Base-by-base conservation (phyloP, 1,140 invertebrate species). In the Campodea augens region DNA sequence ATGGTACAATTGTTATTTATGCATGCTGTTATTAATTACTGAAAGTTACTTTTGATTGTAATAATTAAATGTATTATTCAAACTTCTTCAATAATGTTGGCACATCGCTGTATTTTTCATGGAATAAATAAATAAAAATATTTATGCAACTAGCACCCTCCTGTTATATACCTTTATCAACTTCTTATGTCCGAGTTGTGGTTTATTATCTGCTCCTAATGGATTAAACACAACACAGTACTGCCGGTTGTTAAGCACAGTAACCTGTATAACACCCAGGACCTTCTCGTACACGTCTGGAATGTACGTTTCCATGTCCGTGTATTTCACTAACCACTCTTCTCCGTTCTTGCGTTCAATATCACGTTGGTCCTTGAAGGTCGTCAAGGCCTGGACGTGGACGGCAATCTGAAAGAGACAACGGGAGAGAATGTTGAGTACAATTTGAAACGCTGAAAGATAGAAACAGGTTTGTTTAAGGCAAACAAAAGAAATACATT, bases 231-330 rank as follows among this genome's bases (percentile, higher is more conserved):
- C 60, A 4, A 70, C 60, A 51, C 65, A 68, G 45, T 70, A 70
- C 42, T 70, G 63, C 15, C 66, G 48, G 47, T 62, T 66, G 23
- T 49, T 66, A 20, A 70, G 51, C 4, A 67, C 66, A 2, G 61
- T 68, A 23, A 69, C 66, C 41, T 60, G 52, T 10, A 66, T 58
- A 2, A 62, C 58, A 25, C 61, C 62, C 41, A 67, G 55, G 5
- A 70, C 64, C 55, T 66, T 57, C 52, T 69, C 68, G 54, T 70
- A 68, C 0, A 70, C 68, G 51, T 60, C 57, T 22, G 68, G 68
- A 46, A 70, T 70, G 49, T 67, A 66, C 13, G 63, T 63, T 51
- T 70, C 67, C 23, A 63, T 62, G 45, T 66, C 65, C 2, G 51
- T 47, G 47, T 64, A 54, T 32, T 58, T 68, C 20, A 70, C 61